Base-by-base conservation (phyloP, 2,797 vertebrate species). In the Limosa lapponica region DNA sequence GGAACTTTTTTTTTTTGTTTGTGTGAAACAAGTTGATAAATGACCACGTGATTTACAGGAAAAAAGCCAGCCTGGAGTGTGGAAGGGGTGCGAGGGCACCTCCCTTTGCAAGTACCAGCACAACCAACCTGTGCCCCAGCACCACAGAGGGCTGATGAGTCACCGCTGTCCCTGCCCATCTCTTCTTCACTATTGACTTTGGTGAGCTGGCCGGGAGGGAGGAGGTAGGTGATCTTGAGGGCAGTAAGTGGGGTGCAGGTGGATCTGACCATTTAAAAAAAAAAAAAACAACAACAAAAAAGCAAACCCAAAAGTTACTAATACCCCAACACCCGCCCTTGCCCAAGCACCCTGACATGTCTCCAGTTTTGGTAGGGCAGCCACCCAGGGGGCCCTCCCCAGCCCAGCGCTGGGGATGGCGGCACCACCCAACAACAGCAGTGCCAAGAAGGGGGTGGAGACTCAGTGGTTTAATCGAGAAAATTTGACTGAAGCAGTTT, bases 401-500 rank as follows among this genome's bases (percentile, higher is more conserved):
- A 3, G 0, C 3, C 4, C 24, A 2, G 10, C 1, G 28, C 34
- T 4, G 14, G 27, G 8, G 44, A 2, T 6, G 6, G 22, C 25
- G 15, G 59, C 58, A 41, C 51, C 86, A 17, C 24, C 8, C 71
- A 25, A 11, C 8, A 44, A 1, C 37, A 39, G 9, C 16, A 1
- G 36, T 10, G 8, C 16, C 2, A 4, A 0, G 4, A 46, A 46
- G 3, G 2, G 78, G 79, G 89, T 12, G 92, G 88, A 65, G 71
- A 41, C 24, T 22, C 5, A 5, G 8, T 3, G 15, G 3, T 0
- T 17, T 14, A 8, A 8, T 0, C 8, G 1, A 0, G 4, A 36
- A 1, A 1, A 0, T 2, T 5, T 12, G 0, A 9, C 1, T 8
- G 5, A 22, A n/a, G 37, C 11, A 9, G 2, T 3, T 32, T 6